Evolutionary conservation across 1,140 invertebrate genomes (phyloP).

Genomic region (Diabrotica undecimpunctata): DNA sequence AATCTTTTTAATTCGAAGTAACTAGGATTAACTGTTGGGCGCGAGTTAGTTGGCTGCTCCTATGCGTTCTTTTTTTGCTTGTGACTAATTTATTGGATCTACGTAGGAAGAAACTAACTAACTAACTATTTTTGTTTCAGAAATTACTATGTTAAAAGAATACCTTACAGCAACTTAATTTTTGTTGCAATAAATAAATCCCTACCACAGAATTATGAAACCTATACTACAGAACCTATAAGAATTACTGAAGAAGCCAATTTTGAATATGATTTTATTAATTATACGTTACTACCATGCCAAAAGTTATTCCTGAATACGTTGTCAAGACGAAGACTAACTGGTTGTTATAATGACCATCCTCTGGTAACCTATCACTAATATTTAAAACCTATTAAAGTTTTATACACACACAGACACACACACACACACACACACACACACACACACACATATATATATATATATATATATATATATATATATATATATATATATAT

Average conservation of each 20-base stretch:
- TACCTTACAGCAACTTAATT: constrained; percentile 75
- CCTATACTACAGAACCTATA: constrained; percentile 47
- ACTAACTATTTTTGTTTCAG: constrained; percentile 51
- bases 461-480: no score
- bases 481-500: no score
- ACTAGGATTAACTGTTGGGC: no score
- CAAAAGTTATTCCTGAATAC: constrained; percentile 70
- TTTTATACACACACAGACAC: no score
- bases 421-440: no score
- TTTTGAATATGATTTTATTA: constrained; percentile 46
- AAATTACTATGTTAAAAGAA: constrained; percentile 66
- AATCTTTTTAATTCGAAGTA: no score
- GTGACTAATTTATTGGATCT: no score
- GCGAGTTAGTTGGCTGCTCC: no score
- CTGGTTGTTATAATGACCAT: constrained; percentile 72
- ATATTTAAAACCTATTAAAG: neutral
- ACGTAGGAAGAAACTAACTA: no score
- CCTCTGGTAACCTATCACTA: constrained; percentile 52
- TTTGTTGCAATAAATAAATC: constrained; percentile 68
- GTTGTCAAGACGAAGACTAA: constrained; percentile 61
- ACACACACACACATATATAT: no score
- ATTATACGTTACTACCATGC: constrained; percentile 57
- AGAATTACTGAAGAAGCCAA: constrained; percentile 27
- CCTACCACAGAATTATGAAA: constrained; percentile 6
- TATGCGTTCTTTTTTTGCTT: no score